Evolutionary conservation across 2,113 vertebrate genomes (phyloP).

Genomic region (Cololabis saira): DNA sequence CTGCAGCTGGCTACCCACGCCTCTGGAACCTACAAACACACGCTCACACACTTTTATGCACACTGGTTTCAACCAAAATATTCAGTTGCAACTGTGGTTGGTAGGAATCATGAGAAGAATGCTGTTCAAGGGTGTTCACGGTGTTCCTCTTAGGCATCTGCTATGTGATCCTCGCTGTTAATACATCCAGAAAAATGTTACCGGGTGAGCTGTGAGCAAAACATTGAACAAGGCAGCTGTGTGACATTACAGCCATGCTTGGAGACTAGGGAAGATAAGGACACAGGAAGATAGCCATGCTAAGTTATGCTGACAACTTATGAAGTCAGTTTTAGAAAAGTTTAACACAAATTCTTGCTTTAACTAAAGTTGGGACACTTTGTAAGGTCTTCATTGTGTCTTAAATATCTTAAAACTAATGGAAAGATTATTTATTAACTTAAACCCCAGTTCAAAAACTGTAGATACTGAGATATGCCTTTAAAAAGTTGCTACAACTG

Average conservation of each 20-base stretch:
- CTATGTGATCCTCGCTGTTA: constrained; percentile 59
- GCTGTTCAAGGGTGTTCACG: constrained; percentile 30
- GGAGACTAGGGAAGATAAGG: constrained; percentile 24
- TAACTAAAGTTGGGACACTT: background rate
- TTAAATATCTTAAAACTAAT: background rate
- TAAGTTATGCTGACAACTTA: constrained; percentile 19
- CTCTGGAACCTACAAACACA: constrained; percentile 48
- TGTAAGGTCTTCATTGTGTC: background rate
- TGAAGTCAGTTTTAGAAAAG: constrained; percentile 20
- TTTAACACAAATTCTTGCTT: constrained; percentile 5
- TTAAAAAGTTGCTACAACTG: no score
- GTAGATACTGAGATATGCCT: no score
- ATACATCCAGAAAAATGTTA: constrained; percentile 54
- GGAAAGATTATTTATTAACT: no score
- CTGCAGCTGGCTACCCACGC: constrained; percentile 67
- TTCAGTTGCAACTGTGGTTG: constrained; percentile 38
- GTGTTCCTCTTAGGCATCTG: constrained; percentile 43
- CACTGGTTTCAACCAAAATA: constrained; percentile 24
- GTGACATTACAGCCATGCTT: constrained; percentile 50
- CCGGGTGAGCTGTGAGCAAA: constrained; percentile 47
- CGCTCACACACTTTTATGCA: constrained; percentile 18
- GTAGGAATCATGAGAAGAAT: constrained; percentile 57
- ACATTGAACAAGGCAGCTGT: constrained; percentile 46
- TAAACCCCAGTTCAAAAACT: no score
- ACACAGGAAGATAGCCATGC: constrained; percentile 1